These are phyloP conservation scores for Pristionchus maxplancki DNA, from an alignment of 2,888 invertebrate genomes.

Conservation along the genomic window DNA sequence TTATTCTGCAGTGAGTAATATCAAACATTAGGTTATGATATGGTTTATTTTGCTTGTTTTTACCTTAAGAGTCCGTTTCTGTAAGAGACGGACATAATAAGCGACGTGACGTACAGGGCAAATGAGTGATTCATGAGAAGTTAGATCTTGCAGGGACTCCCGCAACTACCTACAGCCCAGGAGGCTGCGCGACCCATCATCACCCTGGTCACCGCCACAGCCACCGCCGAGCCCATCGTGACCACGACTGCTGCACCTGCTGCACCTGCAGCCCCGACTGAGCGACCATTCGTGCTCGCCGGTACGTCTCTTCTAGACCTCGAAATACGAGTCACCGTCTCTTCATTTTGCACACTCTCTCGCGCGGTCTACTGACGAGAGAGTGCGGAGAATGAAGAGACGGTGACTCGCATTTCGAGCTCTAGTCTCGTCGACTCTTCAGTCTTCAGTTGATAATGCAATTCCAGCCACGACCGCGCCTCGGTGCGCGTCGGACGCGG, in stretches of 20 bases:
- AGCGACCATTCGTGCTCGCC: conserved; percentile 21
- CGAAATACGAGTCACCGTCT: too few species aligned
- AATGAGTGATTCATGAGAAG: too few species aligned
- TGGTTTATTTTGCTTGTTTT: too few species aligned
- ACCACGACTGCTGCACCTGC: background rate
- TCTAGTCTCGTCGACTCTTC: too few species aligned
- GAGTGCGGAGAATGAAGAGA: too few species aligned
- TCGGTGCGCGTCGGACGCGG: conserved; percentile 63
- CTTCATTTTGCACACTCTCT: too few species aligned
- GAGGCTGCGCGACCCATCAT: background rate
- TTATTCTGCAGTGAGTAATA: background rate
- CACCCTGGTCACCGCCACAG: background rate
- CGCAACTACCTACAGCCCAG: conserved; percentile 42
- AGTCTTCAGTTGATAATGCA: background rate
- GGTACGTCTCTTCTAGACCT: background rate
- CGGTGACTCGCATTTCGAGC: too few species aligned
- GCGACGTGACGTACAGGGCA: too few species aligned
- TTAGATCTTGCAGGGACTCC: conserved; percentile 38
- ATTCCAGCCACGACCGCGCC: conserved; percentile 56
- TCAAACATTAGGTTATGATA: too few species aligned
- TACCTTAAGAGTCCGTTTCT: too few species aligned
- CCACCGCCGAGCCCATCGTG: conserved; percentile 45
- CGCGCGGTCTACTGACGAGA: too few species aligned
- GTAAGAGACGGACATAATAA: too few species aligned
- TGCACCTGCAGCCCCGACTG: background rate